Evolutionary conservation across 2,113 vertebrate species (phyloP).

Genomic region (Hyperoodon ampullatus): DNA sequence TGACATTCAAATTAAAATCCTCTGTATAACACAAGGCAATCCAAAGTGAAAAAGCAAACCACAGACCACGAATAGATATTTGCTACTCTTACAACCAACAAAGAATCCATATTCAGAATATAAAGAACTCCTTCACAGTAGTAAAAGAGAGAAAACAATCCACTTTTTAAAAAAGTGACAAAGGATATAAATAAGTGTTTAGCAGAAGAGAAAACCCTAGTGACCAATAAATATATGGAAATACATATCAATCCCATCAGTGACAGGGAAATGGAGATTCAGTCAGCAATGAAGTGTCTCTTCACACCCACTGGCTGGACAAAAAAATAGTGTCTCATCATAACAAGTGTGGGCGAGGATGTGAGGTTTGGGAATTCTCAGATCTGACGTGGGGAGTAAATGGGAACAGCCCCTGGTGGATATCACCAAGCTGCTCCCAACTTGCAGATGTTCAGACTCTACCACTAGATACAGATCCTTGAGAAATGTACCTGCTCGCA

Average conservation of each 20-base stretch:
- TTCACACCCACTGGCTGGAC: background rate
- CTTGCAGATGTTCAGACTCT: background rate
- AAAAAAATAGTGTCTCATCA: background rate
- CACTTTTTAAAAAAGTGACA: background rate
- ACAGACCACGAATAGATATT: background rate
- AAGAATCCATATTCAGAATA: background rate
- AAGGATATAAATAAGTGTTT: background rate
- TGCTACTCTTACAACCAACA: background rate
- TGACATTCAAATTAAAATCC: slow-evolving; percentile 30
- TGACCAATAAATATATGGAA: background rate
- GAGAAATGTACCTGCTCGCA: background rate
- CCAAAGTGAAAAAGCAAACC: background rate
- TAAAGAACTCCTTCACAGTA: background rate
- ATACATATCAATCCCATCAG: background rate
- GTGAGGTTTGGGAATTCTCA: background rate
- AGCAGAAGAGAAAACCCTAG: slow-evolving; percentile 2
- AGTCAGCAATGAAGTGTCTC: background rate
- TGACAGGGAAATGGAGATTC: background rate
- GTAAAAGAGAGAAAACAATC: background rate
- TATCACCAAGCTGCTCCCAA: background rate
- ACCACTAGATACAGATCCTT: background rate
- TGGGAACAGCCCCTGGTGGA: background rate
- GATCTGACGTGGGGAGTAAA: background rate
- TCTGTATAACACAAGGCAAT: background rate
- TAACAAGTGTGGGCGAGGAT: background rate